Evolutionary conservation across 2,888 invertebrate genomes (phyloP), one percentile per base, ranked within the genome.

Genomic region (Synanthedon myopaeformis): DNA sequence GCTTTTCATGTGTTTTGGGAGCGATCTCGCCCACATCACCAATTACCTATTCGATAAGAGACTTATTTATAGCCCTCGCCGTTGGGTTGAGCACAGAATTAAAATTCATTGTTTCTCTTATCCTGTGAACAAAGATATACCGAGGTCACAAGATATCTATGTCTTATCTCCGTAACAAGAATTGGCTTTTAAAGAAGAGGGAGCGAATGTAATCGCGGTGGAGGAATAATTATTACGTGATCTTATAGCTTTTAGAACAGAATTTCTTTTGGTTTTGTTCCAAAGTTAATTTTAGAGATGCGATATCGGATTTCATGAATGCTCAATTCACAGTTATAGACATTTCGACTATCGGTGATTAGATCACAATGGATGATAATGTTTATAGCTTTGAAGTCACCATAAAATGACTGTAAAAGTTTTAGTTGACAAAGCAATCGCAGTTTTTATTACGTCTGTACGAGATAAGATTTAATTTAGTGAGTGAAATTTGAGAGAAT

Each of bases 91-190:
- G 65, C 63, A 70, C 70, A 66, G 76, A 83, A 83, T 86, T 87
- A 83, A 85, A 87, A 85, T 85, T 84, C 86, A 86, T 85, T 85
- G 85, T 86, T 79, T 78, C 69, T 75, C 76, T 86, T 85, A 85
- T 86, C 85, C 86, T 81, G 74, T 69, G 73, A 77, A 73, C 68
- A 70, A 63, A 76, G 79, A 79, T 77, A 77, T 73, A 70, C 67
- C 62, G 77, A 79, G 85, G 84, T 86, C 85, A 83, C 69, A 62
- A 68, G 76, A 82, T 84, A 84, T 83, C 82, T 77, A 63, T 61
- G 69, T 66, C 72, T 85, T 86, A 87, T 86, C 87, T 74, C 53
- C 51, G 65, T 72, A 71, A 87, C 87, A 86, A 79, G 86, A 77
- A 86, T 86, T 77, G 79, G 85, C 87, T 87, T 86, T 87, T 86